Percentiles rank a stretch among this genome's conserved stretches.
Conservation (phyloP, 2,797 vertebrate species). For the Xiphorhynchus erythropygius region DNA sequence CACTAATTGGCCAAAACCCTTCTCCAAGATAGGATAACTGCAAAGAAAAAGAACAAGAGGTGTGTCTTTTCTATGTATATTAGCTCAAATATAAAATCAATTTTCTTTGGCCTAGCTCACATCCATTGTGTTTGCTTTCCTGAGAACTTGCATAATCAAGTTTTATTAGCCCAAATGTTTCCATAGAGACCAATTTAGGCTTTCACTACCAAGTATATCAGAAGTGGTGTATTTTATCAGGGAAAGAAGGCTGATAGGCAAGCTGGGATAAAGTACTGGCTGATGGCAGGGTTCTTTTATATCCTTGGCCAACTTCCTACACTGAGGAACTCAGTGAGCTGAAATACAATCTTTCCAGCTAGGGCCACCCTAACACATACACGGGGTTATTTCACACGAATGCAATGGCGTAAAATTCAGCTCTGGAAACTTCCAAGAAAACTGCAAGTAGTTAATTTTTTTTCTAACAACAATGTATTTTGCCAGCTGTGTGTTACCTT, state of each 20-base stretch:
- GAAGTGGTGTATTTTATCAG: background rate
- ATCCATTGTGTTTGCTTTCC: background rate
- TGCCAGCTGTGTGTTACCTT: background rate
- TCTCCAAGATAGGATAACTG: background rate
- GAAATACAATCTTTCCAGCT: background rate
- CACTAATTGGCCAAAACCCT: background rate
- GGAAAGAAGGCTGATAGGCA: background rate
- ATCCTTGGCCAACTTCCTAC: background rate
- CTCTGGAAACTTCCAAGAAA: background rate
- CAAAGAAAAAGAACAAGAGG: background rate
- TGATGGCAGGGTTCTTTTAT: background rate
- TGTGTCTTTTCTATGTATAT: background rate
- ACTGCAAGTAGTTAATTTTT: background rate
- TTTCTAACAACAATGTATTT: background rate
- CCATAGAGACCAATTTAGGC: background rate
- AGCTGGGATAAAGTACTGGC: background rate
- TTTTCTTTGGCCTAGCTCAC: background rate
- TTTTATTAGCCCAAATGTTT: conserved; percentile 27
- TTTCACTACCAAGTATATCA: background rate
- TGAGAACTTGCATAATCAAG: background rate
- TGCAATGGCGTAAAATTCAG: background rate
- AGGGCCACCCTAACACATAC: background rate
- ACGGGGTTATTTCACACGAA: background rate
- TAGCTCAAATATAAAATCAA: background rate
- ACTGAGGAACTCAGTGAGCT: background rate